Conservation (phyloP, 1,140 invertebrate genomes). For the Drosophila lowei region DNA sequence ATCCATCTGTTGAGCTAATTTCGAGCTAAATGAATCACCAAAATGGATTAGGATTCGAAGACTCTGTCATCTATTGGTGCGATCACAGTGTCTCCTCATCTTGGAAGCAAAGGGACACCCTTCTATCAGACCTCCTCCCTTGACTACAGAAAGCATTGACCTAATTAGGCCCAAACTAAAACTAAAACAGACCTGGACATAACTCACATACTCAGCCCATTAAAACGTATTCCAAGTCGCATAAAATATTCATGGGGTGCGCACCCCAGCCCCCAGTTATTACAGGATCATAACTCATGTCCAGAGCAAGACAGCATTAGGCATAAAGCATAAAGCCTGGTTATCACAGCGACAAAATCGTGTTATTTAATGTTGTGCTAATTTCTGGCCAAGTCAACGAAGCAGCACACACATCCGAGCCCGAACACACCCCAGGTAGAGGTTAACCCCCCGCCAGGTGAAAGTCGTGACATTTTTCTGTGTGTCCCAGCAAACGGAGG, state of each 20-base stretch:
- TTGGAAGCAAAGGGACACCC: neutral
- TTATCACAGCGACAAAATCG: constrained; percentile 72
- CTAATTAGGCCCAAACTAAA: constrained; percentile 49
- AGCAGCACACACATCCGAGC: constrained; percentile 10
- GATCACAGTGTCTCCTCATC: neutral
- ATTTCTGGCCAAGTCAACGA: constrained; percentile 65
- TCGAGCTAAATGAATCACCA: no score
- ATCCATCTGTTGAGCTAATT: neutral
- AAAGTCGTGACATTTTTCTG: constrained; percentile 75
- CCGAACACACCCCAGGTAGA: constrained; percentile 24
- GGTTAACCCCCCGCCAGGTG: constrained; percentile 44
- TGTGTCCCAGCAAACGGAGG: constrained; percentile 28
- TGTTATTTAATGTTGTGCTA: constrained; percentile 83
- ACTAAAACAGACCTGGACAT: constrained; percentile 42
- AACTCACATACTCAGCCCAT: constrained; percentile 48
- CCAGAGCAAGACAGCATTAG: constrained; percentile 28
- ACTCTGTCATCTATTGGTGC: neutral
- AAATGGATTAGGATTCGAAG: no score
- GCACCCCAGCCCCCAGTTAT: constrained; percentile 32
- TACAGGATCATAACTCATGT: constrained; percentile 74
- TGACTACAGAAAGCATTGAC: constrained; percentile 28
- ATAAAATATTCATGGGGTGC: constrained; percentile 61
- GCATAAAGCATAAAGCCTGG: constrained; percentile 44
- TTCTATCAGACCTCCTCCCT: neutral
- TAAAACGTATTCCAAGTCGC: constrained; percentile 42